Evolutionary conservation across 2,113 vertebrate genomes (phyloP).

Genomic region (Burhinus bistriatus): DNA sequence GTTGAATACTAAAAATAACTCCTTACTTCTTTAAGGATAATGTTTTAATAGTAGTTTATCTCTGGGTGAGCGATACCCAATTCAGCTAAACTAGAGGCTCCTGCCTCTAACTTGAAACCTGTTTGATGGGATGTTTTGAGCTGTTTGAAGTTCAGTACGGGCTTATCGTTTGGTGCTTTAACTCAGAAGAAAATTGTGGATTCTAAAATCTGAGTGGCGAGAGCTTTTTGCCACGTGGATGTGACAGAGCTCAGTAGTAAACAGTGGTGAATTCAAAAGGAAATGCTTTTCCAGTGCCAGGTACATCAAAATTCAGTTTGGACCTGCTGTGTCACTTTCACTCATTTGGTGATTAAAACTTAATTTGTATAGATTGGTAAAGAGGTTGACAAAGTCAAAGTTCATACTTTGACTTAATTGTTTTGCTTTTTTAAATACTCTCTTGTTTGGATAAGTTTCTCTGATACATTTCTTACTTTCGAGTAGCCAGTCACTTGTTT

Average conservation of each 20-base stretch:
- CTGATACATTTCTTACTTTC: neutral
- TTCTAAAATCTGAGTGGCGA: neutral
- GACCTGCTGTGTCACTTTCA: neutral
- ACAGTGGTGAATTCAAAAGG: neutral
- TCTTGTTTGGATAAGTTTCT: neutral
- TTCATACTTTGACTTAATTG: neutral
- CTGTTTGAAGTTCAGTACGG: neutral
- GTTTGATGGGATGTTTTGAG: neutral
- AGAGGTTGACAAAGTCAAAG: neutral
- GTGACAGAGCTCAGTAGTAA: neutral
- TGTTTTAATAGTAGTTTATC: neutral
- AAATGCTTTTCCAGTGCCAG: neutral
- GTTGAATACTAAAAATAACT: neutral
- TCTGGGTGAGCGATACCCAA: neutral
- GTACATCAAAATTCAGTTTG: neutral
- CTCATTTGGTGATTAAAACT: neutral
- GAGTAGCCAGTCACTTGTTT: slow-evolving; percentile 88
- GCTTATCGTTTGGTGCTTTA: neutral
- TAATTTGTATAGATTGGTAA: neutral
- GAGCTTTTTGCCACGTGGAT: neutral
- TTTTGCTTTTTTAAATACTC: neutral
- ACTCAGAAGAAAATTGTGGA: neutral
- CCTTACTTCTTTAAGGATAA: neutral
- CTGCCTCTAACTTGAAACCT: neutral
- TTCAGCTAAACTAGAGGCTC: neutral